phyloP scores from a whole-genome alignment of 2,888 invertebrate genomes.

The Colletes collaris region DNA sequence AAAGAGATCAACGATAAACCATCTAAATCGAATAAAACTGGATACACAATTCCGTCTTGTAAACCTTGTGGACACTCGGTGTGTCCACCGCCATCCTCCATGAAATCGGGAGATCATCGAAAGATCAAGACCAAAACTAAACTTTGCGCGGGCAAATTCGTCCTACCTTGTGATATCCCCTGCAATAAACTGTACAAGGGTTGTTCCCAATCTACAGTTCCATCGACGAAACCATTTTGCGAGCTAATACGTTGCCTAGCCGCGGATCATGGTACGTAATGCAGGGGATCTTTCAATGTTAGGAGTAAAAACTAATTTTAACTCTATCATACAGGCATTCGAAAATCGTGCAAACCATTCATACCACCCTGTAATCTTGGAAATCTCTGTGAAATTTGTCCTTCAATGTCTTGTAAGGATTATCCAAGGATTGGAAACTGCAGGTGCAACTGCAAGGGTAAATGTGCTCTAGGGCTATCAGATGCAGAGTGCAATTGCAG shows the following conservation, averaged over 20 bases:
- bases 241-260: slow-evolving; percentile 34
- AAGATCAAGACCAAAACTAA: background rate
- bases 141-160: slow-evolving; percentile 2
- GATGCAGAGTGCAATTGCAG: slow-evolving; percentile 64
- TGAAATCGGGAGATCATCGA: slow-evolving; percentile 2
- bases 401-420: slow-evolving; percentile 14
- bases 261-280: slow-evolving; percentile 18
- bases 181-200: slow-evolving; percentile 16
- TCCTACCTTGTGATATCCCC: slow-evolving; percentile 6
- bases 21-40: background rate
- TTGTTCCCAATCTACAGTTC: background rate
- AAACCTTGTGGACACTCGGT: slow-evolving; percentile 20
- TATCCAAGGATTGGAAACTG: slow-evolving; percentile 30
- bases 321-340: slow-evolving; percentile 26
- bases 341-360: slow-evolving; percentile 15
- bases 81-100: background rate
- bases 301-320: background rate
- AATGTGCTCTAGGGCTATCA: slow-evolving; percentile 57
- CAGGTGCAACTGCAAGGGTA: slow-evolving; percentile 65
- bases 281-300: background rate
- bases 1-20: background rate
- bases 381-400: slow-evolving; percentile 42
- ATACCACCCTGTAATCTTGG: slow-evolving; percentile 3
- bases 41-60: background rate
- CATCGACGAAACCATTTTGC: slow-evolving; percentile 40